Percentiles rank a stretch among this genome's conserved stretches.
Conservation (phyloP, 2,888 invertebrate species). For the Protodeltote pygarga region DNA sequence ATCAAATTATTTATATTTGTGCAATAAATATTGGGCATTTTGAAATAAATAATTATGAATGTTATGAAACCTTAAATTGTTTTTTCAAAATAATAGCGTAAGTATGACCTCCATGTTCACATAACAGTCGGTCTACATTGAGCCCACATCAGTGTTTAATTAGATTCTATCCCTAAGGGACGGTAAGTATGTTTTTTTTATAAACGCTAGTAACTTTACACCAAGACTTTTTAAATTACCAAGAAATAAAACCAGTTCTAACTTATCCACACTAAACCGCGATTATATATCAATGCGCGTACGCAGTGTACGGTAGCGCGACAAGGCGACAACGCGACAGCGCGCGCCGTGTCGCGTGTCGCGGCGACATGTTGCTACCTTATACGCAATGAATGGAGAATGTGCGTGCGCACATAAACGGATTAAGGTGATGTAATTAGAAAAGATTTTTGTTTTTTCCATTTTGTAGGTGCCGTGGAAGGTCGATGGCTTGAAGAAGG, state of each 20-base stretch:
- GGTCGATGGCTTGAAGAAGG: neutral
- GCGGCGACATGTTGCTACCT: slow-evolving; percentile 64
- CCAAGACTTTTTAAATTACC: slow-evolving; percentile 3
- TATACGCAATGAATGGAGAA: slow-evolving; percentile 66
- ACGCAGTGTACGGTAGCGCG: slow-evolving; percentile 48
- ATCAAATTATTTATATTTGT: no score
- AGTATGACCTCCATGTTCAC: no score
- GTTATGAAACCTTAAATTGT: no score
- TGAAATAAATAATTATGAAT: no score
- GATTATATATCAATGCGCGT: slow-evolving; percentile 43
- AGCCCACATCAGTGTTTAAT: no score
- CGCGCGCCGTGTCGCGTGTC: slow-evolving; percentile 56
- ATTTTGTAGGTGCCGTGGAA: neutral
- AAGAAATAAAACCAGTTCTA: slow-evolving; percentile 7
- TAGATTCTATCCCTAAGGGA: no score
- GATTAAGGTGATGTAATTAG: slow-evolving; percentile 57
- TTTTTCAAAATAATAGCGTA: no score
- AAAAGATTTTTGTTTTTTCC: slow-evolving; percentile 32
- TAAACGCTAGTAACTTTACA: no score
- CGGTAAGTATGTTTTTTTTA: no score
- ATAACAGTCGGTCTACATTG: no score
- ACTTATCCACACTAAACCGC: slow-evolving; percentile 14
- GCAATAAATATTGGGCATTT: no score
- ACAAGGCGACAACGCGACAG: slow-evolving; percentile 42
- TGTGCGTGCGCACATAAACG: slow-evolving; percentile 50